Evolutionary conservation across 2,113 vertebrate genomes (phyloP), one percentile per base, ranked within the genome.

Genomic region (Romanogobio albipinnatus): DNA sequence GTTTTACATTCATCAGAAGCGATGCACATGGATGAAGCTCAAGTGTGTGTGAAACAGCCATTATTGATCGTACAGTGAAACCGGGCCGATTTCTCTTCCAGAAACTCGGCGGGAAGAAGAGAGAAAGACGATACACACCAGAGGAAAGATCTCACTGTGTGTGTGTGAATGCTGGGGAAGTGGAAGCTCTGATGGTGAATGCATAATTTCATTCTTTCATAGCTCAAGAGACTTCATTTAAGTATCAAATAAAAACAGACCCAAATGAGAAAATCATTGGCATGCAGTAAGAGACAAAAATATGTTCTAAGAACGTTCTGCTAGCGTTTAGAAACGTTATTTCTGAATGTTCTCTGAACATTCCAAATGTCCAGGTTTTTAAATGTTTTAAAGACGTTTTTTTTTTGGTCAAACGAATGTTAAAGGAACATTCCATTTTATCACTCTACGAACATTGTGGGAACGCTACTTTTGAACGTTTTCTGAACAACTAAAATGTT

Each of bases 11-110:
- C 29, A 43, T 61, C 33, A 43, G 56, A 59, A 45, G 17, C 10
- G 3, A 45, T 43, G 9, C 76, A 45, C 53, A 59, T 24, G 56
- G 36, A 26, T 62, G 36, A 80, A 80, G n/a, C 59, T 62, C 39
- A 49, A 80, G 61, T 51, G 78, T 66, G 39, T 62, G 78, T 66
- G 78, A 49, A 49, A 49, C 43, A 0, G 45, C 15, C 15, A 10
- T 39, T 76, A 66, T 81, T 66, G 78, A 81, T 81, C n/a, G 17
- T 33, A 68, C 24, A 81, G 43, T 81, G 26, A 68, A 49, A 43
- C n/a, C 62, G 58, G 76, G 39, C n/a, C 76, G 7, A 47, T 62
- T 47, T 79, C n/a, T 47, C 76, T 11, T 26, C 39, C 1, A 66
- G 45, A 81, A 49, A 66, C 61, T 5, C 24, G 4, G 10, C 0